A percentile compares a stretch with the other conserved stretches of the same genome.
These are phyloP conservation scores for Portunus trituberculatus DNA, from an alignment of 1,140 invertebrate genomes.

Conservation along the genomic window DNA sequence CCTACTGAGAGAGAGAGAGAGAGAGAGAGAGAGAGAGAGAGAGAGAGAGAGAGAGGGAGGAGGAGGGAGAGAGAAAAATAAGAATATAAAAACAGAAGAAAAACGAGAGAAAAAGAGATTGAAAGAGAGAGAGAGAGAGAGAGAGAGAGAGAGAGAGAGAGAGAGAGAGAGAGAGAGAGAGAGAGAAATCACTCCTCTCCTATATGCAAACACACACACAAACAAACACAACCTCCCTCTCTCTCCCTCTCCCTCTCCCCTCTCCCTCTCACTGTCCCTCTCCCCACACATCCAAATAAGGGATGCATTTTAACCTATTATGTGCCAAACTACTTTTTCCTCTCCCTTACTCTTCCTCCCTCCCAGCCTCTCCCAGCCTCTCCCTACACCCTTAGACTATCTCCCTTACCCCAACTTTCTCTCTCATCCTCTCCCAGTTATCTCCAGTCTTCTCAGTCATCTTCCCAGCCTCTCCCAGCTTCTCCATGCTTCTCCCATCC, in stretches of 20 bases:
- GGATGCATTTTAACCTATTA: neutral
- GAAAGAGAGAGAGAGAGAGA: neutral
- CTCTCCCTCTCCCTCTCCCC: neutral
- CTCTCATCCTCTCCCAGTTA: no score
- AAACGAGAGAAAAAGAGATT: no score
- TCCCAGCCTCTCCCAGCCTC: conserved; percentile 25
- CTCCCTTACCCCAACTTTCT: no score
- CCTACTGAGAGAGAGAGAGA: neutral
- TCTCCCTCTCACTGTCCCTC: neutral
- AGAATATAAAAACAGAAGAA: no score
- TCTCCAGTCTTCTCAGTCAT: no score
- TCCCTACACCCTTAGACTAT: neutral
- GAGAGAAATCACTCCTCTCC: neutral
- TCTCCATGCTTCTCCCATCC: no score
- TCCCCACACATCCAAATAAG: neutral
- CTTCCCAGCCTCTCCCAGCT: no score
- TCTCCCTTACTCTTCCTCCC: neutral
- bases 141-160: neutral
- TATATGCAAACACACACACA: neutral
- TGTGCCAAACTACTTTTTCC: neutral
- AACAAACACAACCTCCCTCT: neutral
- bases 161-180: neutral
- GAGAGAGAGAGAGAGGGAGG: neutral
- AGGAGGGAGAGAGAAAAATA: no score
- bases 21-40: neutral